Evolutionary conservation across 2,113 vertebrate genomes (phyloP), one percentile per base, ranked within the genome.

Genomic region (Clarias macrocephalus): DNA sequence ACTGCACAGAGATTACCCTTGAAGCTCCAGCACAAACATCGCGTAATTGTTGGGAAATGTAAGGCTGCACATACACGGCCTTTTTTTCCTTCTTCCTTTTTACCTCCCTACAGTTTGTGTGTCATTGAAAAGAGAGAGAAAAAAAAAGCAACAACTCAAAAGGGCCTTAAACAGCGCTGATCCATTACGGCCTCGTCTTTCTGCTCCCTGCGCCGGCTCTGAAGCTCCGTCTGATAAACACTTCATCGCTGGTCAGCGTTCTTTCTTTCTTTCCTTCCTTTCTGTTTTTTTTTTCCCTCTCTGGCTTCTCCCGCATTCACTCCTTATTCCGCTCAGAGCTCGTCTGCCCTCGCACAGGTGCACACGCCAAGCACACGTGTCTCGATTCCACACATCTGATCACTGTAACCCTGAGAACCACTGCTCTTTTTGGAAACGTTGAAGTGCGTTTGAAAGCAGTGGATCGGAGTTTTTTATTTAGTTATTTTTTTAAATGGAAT

Each of bases 191-290:
- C 15, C 70, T 57, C 28, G 77, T 25, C 80, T 65, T 84, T 75
- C 62, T 72, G 73, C 1, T 57, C 82, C 52, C 82, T 63, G 42
- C 28, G 6, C 42, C 65, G 52, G 37, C 73, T 60, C 23, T 81
- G 48, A 81, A 30, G 70, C 60, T 80, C 59, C 48, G 16, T 70
- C 86, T 89, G 88, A 89, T 92, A 92, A 94, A 92, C 91, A 93
- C 89, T 85, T 56, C 87, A 80, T 88, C 92, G 91, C 90, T 93
- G 90, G 91, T 93, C 62, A 33, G n/a, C 87, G 52, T 56, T 77
- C 72, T 63, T 18, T 28, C 6, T 52, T 18, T 33, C 57, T 54
- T n/a, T 76, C 18, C 42, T 42, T 48, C 7, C 48, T 48, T 48
- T 6, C 0, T 59, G n/a, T 33, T 28, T 42, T 82, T 25, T 7